Conservation (phyloP, 2,888 invertebrate species). For the Loripinus fragilis region DNA sequence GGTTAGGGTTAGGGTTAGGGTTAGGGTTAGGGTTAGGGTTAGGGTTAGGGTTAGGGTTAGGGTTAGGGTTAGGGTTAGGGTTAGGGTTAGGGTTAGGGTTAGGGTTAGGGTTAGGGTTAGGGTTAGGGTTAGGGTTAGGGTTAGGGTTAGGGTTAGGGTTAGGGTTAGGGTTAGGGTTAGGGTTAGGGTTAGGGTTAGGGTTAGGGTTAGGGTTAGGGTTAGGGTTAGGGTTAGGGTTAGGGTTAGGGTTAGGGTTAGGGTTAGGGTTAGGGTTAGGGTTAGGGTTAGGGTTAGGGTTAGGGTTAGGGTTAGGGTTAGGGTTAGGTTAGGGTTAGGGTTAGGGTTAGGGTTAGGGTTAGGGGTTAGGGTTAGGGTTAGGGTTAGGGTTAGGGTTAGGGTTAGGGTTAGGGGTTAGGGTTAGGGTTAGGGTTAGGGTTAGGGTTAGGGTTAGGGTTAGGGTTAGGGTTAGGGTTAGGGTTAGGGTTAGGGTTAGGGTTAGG, state of each 20-base stretch:
- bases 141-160: constrained; percentile 14
- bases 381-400: constrained; percentile 19
- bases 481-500: constrained; percentile 22
- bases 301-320: constrained; percentile 25
- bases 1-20: constrained; percentile 16
- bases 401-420: constrained; percentile 15
- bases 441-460: constrained; percentile 58
- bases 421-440: constrained; percentile 47
- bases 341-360: constrained; percentile 60
- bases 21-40: constrained; percentile 17
- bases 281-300: constrained; percentile 24
- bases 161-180: constrained; percentile 17
- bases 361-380: neutral
- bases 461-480: constrained; percentile 49
- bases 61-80: constrained; percentile 16
- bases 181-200: constrained; percentile 20
- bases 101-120: constrained; percentile 24
- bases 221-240: constrained; percentile 21
- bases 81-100: constrained; percentile 22
- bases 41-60: constrained; percentile 14
- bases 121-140: constrained; percentile 19
- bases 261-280: constrained; percentile 25
- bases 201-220: constrained; percentile 19
- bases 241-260: constrained; percentile 18
- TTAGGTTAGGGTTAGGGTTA: constrained; percentile 42